Evolutionary conservation across 2,888 invertebrate species (phyloP), one percentile per base, ranked within the genome.

Genomic region (Ophion slaviceki): DNA sequence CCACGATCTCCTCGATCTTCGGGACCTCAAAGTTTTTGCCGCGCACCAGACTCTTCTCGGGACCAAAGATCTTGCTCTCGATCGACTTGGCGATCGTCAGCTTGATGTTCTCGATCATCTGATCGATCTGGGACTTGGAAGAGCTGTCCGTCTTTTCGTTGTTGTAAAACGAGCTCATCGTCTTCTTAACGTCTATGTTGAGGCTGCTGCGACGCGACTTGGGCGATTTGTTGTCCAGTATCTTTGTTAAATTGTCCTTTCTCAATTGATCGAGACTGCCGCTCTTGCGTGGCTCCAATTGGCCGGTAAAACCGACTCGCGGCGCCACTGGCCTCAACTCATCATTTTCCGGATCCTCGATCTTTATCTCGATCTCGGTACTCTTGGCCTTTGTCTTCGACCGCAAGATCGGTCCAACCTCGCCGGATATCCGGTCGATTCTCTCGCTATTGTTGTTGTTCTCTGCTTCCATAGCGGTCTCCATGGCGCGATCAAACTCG

Each of bases 81-180:
- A 94, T 94, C 0, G 93, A 90, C 77, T 93, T 93, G 0, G 91
- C 93, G 28, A 94, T 94, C 0, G 90, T 92, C 6, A 93, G 83
- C 82, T 94, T 94, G 24, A 94, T 93, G 62, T 90, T 90, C 59
- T 93, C 92, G 78, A 94, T 93, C 93, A 94, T 94, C 80, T 92
- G 92, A 87, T 94, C 94, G 75, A 94, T 93, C 20, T 92, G 91
- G 0, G 92, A 92, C 57, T 92, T 92, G 0, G 91, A 88, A 2
- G 89, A 88, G 57, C 85, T 87, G 1, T 92, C 92, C 0, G 89
- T 86, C 75, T 92, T 93, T 5, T 92, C 92, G 6, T 89, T 89
- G 14, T 87, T 89, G 75, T 91, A 91, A 68, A 92, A 91, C 8
- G 92, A 90, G 67, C 89, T 91, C 8, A 93, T 91, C 0, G 92